A percentile compares a stretch with the other conserved stretches of the same genome.
Conservation (phyloP, 2,888 invertebrate genomes). For the Zaprionus bogoriensis region DNA sequence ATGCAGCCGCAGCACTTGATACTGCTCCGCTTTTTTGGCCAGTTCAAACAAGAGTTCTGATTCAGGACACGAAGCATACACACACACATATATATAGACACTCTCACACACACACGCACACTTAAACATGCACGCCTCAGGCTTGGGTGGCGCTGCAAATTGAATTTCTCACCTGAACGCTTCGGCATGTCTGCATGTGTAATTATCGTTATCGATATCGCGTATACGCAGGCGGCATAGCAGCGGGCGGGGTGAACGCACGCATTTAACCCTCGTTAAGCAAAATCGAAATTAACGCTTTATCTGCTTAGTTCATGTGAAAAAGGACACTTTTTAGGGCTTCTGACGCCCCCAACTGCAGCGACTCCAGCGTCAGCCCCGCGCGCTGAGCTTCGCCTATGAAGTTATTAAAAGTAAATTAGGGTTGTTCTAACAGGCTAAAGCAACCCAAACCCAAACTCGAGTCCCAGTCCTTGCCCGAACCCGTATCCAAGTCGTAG, state of each 20-base stretch:
- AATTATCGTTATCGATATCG: slow-evolving; percentile 73
- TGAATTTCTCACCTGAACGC: slow-evolving; percentile 72
- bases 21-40: slow-evolving; percentile 6
- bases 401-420: slow-evolving; percentile 82
- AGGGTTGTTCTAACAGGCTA: slow-evolving; percentile 76
- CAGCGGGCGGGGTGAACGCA: slow-evolving; percentile 40
- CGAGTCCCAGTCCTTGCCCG: no score
- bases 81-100: slow-evolving; percentile 2
- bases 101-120: slow-evolving; percentile 21
- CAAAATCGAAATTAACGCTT: slow-evolving; percentile 74
- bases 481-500: no score
- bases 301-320: slow-evolving; percentile 61
- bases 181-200: slow-evolving; percentile 57
- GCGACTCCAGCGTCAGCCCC: no score
- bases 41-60: slow-evolving; percentile 5
- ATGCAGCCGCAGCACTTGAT: slow-evolving; percentile 64
- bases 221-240: slow-evolving; percentile 71
- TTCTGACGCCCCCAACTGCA: slow-evolving; percentile 13
- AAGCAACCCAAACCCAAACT: slow-evolving; percentile 50
- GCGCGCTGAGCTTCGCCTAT: slow-evolving; percentile 47
- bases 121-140: slow-evolving; percentile 21
- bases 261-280: slow-evolving; percentile 71
- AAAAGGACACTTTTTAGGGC: slow-evolving; percentile 77
- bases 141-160: slow-evolving; percentile 33
- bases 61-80: slow-evolving; percentile 3